Evolutionary conservation across 2,113 vertebrate genomes (phyloP).

Genomic region (Nestor notabilis): DNA sequence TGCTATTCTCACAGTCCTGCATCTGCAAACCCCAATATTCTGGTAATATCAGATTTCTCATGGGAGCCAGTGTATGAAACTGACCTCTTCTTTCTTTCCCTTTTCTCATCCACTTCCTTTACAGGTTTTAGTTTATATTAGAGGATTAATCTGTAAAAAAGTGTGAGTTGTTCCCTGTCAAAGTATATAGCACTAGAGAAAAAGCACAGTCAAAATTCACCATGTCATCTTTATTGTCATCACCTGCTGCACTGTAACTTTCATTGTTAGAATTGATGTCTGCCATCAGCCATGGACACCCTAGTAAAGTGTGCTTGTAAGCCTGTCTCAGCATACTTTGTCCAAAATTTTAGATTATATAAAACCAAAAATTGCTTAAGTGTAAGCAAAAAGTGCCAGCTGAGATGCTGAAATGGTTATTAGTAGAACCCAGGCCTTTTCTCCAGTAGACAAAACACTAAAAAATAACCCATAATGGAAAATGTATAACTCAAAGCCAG

Average conservation of each 20-base stretch:
- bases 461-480: background rate
- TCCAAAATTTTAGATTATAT: background rate
- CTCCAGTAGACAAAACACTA: background rate
- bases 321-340: constrained; percentile 17
- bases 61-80: background rate
- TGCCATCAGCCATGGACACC: background rate
- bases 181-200: background rate
- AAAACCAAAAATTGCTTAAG: background rate
- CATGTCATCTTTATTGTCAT: background rate
- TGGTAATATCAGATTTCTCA: background rate
- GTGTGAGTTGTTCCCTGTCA: background rate
- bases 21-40: background rate
- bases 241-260: background rate
- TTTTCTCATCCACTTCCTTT: background rate
- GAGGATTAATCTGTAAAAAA: background rate
- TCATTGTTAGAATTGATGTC: background rate
- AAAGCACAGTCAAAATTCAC: background rate
- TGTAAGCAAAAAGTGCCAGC: background rate
- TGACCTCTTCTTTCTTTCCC: background rate
- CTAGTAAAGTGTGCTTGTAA: background rate
- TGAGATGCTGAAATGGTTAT: background rate
- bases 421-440: background rate
- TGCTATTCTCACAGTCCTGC: background rate
- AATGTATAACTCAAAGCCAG: background rate
- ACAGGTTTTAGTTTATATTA: background rate